Evolutionary conservation across 2,797 vertebrate species (phyloP).

Genomic region (Alfaro cultratus): DNA sequence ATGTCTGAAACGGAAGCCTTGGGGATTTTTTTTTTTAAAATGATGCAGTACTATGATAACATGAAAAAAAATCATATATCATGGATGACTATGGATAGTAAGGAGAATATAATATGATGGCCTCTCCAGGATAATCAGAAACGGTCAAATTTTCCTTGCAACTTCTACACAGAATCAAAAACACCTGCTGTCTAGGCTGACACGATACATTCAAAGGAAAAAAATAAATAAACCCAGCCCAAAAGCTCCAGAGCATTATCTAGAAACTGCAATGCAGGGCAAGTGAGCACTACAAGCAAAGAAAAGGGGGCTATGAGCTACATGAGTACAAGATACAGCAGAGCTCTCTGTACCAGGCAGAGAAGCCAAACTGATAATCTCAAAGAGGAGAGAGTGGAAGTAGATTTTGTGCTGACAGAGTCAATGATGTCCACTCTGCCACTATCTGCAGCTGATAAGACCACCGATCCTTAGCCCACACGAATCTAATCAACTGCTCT

Average conservation of each 20-base stretch:
- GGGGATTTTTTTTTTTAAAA: neutral
- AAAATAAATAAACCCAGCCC: conserved; percentile 13
- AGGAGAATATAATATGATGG: too few relatives aligned
- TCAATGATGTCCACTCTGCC: conserved; percentile 44
- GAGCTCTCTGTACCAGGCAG: conserved; percentile 19
- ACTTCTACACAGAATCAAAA: neutral
- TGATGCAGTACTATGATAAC: neutral
- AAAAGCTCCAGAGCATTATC: conserved; percentile 46
- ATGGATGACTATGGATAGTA: neutral
- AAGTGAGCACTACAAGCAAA: conserved; percentile 31
- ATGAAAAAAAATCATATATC: neutral
- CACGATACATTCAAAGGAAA: neutral
- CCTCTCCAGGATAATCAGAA: conserved; percentile 25
- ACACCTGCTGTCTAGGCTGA: neutral
- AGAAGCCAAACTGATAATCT: conserved; percentile 20
- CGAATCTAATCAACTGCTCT: conserved; percentile 29
- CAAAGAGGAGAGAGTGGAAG: conserved; percentile 32
- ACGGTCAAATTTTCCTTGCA: neutral
- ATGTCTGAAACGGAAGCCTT: neutral
- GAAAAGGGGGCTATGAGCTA: conserved; percentile 32
- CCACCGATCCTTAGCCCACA: conserved; percentile 41
- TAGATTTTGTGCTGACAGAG: conserved; percentile 68
- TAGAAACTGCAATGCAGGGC: conserved; percentile 72
- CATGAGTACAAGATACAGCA: conserved; percentile 35
- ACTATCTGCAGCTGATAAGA: conserved; percentile 47